These are phyloP conservation scores for Idaea straminata DNA, from an alignment of 2,888 invertebrate genomes.

Conservation along the genomic window DNA sequence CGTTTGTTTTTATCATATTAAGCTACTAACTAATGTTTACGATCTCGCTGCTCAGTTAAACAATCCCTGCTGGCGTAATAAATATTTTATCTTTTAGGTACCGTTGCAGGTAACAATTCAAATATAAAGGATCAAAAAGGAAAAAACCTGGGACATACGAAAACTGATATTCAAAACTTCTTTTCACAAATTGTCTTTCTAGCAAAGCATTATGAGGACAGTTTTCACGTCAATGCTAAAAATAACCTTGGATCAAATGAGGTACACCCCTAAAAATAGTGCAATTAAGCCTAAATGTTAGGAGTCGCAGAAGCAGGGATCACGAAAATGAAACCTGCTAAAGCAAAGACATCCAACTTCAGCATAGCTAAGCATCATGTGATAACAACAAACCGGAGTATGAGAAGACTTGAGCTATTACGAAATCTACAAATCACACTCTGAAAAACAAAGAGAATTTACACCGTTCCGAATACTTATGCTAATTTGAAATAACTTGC, in stretches of 20 bases:
- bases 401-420: neutral
- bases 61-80: neutral
- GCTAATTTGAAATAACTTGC: neutral
- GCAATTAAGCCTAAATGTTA: too few relatives aligned
- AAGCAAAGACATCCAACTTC: neutral
- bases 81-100: neutral
- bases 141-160: too few relatives aligned
- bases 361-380: neutral
- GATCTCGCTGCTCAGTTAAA: neutral
- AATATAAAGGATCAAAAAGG: too few relatives aligned
- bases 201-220: too few relatives aligned
- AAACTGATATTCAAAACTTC: too few relatives aligned
- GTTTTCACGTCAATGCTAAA: too few relatives aligned
- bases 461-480: neutral
- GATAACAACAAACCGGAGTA: neutral
- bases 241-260: too few relatives aligned
- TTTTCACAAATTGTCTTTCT: too few relatives aligned
- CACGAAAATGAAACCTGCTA: neutral
- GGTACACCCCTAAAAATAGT: too few relatives aligned
- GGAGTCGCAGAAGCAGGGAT: neutral
- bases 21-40: neutral
- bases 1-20: conserved; percentile 7
- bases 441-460: conserved; percentile 1
- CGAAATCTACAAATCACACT: neutral
- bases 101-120: too few relatives aligned